These are phyloP conservation scores for Dicentrarchus labrax DNA, from an alignment of 2,113 vertebrate genomes.

Conservation along the genomic window DNA sequence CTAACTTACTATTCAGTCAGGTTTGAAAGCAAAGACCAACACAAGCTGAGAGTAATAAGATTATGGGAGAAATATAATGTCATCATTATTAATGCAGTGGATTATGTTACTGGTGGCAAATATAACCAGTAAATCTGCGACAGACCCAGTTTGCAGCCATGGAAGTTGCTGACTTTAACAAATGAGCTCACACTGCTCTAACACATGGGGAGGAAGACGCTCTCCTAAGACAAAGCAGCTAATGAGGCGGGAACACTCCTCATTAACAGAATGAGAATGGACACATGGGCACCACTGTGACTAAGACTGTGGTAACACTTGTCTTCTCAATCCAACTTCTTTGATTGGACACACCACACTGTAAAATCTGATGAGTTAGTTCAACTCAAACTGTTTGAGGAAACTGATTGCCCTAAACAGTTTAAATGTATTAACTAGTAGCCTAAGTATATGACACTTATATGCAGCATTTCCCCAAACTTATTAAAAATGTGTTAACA, in stretches of 20 bases:
- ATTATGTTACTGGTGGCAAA: conserved; percentile 19
- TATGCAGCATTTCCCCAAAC: no score
- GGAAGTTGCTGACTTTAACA: conserved; percentile 21
- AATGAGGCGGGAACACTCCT: conserved; percentile 17
- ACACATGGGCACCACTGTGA: background rate
- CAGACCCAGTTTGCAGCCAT: background rate
- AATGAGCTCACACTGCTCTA: background rate
- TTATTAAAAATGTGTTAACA: no score
- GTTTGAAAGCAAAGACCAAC: conserved; percentile 4
- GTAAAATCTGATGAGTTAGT: no score
- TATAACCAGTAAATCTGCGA: background rate
- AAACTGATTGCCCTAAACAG: no score
- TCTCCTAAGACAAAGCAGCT: background rate
- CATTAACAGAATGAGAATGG: conserved; percentile 11
- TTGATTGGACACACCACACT: background rate
- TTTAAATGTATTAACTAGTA: no score
- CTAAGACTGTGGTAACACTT: background rate
- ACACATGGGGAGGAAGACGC: conserved; percentile 2
- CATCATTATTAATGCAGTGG: conserved; percentile 7
- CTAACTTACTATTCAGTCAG: conserved; percentile 5
- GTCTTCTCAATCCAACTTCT: conserved; percentile 12
- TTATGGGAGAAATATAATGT: background rate
- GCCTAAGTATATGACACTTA: no score
- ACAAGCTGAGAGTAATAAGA: conserved; percentile 27
- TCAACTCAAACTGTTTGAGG: no score